phyloP scores from a whole-genome alignment of 2,888 invertebrate genomes.

The Zaprionus lineosus region DNA sequence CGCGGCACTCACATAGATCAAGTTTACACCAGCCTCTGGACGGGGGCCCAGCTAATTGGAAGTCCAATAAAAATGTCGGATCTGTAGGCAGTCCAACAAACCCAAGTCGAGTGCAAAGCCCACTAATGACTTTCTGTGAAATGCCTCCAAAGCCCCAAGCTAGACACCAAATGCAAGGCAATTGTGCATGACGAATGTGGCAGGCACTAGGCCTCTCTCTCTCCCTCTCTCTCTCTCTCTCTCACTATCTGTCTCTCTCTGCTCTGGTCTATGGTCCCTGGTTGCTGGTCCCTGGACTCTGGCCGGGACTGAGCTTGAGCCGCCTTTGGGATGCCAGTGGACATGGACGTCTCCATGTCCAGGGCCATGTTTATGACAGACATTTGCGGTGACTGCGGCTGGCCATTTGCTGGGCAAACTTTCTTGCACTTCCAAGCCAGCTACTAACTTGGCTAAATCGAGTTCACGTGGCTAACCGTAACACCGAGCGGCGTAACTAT shows the following conservation, averaged over 20 bases:
- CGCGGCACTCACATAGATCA: conserved; percentile 61
- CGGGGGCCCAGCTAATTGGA: conserved; percentile 77
- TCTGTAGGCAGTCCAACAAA: conserved; percentile 67
- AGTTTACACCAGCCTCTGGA: conserved; percentile 71
- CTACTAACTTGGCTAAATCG: conserved; percentile 53
- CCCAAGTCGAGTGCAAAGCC: conserved; percentile 69
- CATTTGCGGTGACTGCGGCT: conserved; percentile 68
- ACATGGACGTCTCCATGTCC: conserved; percentile 4
- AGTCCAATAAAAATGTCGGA: conserved; percentile 79
- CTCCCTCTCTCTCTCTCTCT: no score
- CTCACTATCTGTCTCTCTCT: no score
- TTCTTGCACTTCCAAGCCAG: conserved; percentile 62
- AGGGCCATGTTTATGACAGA: conserved; percentile 67
- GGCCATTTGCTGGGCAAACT: conserved; percentile 57
- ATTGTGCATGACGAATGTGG: conserved; percentile 78
- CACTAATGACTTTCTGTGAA: conserved; percentile 77
- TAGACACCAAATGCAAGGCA: conserved; percentile 57
- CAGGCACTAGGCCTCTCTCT: conserved; percentile 44
- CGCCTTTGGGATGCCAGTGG: no score
- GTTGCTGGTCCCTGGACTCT: conserved; percentile 2
- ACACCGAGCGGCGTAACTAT: conserved; percentile 52
- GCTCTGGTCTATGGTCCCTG: no score
- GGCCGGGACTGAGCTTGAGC: conserved; percentile 2
- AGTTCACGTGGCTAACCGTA: conserved; percentile 62
- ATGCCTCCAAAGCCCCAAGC: conserved; percentile 49